phyloP scores from a whole-genome alignment of 2,113 vertebrate species.

The Theristicus caerulescens region DNA sequence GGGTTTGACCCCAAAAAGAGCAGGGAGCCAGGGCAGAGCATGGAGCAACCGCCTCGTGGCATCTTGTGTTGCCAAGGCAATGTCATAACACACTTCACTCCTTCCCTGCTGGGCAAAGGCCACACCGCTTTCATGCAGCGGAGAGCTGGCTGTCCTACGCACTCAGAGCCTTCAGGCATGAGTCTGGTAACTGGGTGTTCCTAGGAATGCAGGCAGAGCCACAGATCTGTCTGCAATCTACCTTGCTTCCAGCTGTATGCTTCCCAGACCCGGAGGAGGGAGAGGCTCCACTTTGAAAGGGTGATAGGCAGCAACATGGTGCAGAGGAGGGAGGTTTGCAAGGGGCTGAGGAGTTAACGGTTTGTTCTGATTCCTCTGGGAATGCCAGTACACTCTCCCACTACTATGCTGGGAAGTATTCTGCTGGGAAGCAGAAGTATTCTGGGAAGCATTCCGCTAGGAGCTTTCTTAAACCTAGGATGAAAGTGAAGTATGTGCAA shows the following conservation, averaged over 20 bases:
- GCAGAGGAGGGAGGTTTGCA: neutral
- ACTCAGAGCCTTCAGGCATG: neutral
- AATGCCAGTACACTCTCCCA: neutral
- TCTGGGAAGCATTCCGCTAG: neutral
- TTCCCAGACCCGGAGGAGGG: neutral
- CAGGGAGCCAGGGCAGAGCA: neutral
- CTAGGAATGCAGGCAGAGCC: neutral
- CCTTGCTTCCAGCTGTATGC: neutral
- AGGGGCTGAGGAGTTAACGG: neutral
- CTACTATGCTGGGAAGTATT: neutral
- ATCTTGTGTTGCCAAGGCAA: neutral
- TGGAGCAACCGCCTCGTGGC: fast-evolving
- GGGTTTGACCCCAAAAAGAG: neutral
- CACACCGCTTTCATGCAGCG: neutral
- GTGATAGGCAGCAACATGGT: neutral
- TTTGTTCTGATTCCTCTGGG: neutral
- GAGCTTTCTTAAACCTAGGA: neutral
- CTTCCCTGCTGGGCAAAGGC: neutral
- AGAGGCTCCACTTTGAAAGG: neutral
- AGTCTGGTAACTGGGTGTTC: neutral
- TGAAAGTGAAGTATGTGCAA: neutral
- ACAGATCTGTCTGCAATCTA: neutral
- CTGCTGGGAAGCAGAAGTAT: neutral
- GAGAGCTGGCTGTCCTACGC: neutral
- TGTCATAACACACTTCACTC: neutral